Evolutionary conservation across 2,113 vertebrate genomes (phyloP).

Genomic region (Oriolus oriolus): DNA sequence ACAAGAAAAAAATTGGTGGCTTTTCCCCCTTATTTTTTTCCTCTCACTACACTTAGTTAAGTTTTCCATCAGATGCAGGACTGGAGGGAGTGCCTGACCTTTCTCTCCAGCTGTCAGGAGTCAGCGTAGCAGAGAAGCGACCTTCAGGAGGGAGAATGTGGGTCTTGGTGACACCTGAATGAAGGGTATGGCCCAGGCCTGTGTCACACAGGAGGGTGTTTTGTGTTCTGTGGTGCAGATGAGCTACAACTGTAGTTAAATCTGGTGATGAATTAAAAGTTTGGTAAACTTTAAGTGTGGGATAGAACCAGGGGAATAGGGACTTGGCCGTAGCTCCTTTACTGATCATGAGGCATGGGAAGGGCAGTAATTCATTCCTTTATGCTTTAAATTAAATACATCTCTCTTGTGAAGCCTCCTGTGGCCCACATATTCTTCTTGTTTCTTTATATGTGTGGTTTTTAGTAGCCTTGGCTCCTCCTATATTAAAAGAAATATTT

Average conservation of each 20-base stretch:
- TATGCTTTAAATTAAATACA: not conserved
- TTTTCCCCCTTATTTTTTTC: not conserved
- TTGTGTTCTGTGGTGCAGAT: not conserved
- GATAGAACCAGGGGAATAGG: not conserved
- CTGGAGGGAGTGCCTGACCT: conserved; percentile 16
- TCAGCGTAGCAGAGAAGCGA: not conserved
- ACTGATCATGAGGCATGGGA: not conserved
- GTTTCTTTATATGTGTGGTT: not conserved
- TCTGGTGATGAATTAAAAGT: not conserved
- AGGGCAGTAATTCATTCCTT: not conserved
- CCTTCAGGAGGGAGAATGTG: not conserved
- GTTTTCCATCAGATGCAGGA: not conserved
- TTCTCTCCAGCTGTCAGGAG: conserved; percentile 4
- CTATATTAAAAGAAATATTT: not conserved
- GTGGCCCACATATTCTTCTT: not conserved
- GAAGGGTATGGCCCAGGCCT: not conserved
- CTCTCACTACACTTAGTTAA: not conserved
- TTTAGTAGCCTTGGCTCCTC: not conserved
- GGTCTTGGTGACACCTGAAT: not conserved
- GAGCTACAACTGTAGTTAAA: not conserved
- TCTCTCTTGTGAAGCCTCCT: not conserved
- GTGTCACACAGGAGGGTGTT: not conserved
- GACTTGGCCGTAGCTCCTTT: not conserved
- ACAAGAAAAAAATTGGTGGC: not conserved
- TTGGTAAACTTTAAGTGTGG: not conserved